These are phyloP conservation scores for Bufo bufo DNA, from an alignment of 2,113 vertebrate species.

Conservation along the genomic window DNA sequence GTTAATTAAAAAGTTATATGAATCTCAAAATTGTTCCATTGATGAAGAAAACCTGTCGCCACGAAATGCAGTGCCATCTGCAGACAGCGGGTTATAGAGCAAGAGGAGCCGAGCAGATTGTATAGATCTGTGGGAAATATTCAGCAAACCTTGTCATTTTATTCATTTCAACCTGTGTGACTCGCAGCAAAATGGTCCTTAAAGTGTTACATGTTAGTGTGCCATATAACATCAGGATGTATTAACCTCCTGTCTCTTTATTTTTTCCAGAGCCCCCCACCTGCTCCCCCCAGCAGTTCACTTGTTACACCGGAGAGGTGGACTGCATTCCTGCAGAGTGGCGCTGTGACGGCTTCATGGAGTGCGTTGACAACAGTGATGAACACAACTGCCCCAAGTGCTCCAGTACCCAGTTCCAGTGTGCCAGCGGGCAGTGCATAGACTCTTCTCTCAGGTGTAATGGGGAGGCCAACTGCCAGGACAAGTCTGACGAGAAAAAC, in stretches of 20 bases:
- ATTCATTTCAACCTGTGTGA: no score
- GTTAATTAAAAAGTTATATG: no score
- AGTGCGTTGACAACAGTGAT: constrained; percentile 93
- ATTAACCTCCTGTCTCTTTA: neutral
- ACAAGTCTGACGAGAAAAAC: constrained; percentile 91
- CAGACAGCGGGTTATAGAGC: no score
- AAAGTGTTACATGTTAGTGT: no score
- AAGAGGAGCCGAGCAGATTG: no score
- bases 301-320: constrained; percentile 92
- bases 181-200: no score
- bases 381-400: constrained; percentile 93
- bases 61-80: no score
- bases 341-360: constrained; percentile 90
- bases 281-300: constrained; percentile 95
- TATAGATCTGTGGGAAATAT: no score
- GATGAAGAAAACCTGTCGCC: no score
- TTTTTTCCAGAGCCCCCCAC: constrained; percentile 89
- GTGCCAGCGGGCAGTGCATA: constrained; percentile 92
- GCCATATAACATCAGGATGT: no score
- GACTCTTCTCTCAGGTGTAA: constrained; percentile 85
- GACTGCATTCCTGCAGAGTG: constrained; percentile 96
- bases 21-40: no score
- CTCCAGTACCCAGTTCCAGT: constrained; percentile 90
- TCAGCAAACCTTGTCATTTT: no score
- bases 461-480: constrained; percentile 91